Base-by-base conservation (phyloP, 2,888 invertebrate species). In the Ditylenchus weischeri region DNA sequence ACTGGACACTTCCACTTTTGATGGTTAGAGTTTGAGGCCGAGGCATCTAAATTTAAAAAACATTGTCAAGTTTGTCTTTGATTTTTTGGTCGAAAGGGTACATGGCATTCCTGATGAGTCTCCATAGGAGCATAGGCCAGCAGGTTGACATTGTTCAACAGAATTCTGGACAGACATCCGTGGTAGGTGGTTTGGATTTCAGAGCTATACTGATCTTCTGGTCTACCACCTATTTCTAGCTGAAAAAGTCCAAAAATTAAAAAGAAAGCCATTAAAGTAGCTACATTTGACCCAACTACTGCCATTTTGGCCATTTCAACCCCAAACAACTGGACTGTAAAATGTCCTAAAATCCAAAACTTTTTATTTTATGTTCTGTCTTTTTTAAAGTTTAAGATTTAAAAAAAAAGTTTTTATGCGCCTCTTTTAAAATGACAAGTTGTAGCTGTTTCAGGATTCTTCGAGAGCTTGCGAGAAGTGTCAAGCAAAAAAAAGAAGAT, bases 191-290 rank as follows among this genome's bases (percentile, higher is more conserved):
- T 69, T 61, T 75, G 69, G 21, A 75, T 68, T 49, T 78, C 79
- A n/a, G 75, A 73, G 19, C 75, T 75, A 58, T 76, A 75, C 64
- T 80, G 79, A 67, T 81, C 81, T 19, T 74, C 67, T 1, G 79
- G 78, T 36, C 79, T 68, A 21, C 80, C 80, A 19, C 76, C 81
- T 49, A 81, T 75, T 65, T 78, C 78, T 50, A 80, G 72, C 77
- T 80, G 65, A 64, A 76, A 43, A 54, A 15, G 29, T 4, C 29
- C 3, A 4, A 29, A 29, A 5, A 2, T 29, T 29, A 5, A 29
- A n/a, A n/a, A n/a, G 3, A 29, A 29, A 29, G 2, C 5, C 5
- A 4, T 29, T 29, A 2, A 4, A 5, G 29, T 2, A 4, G 29
- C 29, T 29, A 29, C 5, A 29, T 29, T 29, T 29, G 29, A 29